Evolutionary conservation across 2,888 invertebrate genomes (phyloP).

Genomic region (Melieria omissa): DNA sequence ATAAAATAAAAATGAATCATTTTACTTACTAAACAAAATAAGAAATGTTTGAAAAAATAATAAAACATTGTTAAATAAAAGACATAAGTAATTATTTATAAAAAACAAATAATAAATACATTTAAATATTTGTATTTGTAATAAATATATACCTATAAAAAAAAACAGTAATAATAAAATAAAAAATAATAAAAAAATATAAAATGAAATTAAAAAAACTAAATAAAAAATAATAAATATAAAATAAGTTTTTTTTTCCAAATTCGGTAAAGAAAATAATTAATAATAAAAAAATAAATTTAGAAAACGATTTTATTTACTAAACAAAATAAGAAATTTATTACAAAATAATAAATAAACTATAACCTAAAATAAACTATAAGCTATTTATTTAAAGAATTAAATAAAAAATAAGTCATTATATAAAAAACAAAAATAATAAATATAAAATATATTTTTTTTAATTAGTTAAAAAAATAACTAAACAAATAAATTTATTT

Average conservation of each 20-base stretch:
- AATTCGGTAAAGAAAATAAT: too few relatives aligned
- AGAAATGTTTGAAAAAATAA: neutral
- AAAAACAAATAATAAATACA: conserved; percentile 5
- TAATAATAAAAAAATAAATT: too few relatives aligned
- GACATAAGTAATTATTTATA: neutral
- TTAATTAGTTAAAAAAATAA: too few relatives aligned
- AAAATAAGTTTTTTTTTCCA: neutral
- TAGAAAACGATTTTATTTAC: conserved; percentile 6
- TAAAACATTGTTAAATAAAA: neutral
- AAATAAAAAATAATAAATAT: conserved; percentile 1
- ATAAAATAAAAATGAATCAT: conserved; percentile 18
- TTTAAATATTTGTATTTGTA: neutral
- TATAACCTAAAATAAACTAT: too few relatives aligned
- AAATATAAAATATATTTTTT: too few relatives aligned
- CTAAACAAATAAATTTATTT: too few relatives aligned
- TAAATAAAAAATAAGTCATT: neutral
- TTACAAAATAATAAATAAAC: conserved; percentile 20
- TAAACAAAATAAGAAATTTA: too few relatives aligned
- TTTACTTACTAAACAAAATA: neutral
- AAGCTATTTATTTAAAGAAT: neutral
- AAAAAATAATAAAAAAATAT: conserved; percentile 14
- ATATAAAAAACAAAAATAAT: too few relatives aligned
- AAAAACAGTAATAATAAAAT: neutral
- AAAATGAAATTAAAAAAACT: too few relatives aligned
- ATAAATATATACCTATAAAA: conserved; percentile 1